These are phyloP conservation scores for Drosophila peninsularis DNA, from an alignment of 2,888 invertebrate genomes.

Conservation along the genomic window DNA sequence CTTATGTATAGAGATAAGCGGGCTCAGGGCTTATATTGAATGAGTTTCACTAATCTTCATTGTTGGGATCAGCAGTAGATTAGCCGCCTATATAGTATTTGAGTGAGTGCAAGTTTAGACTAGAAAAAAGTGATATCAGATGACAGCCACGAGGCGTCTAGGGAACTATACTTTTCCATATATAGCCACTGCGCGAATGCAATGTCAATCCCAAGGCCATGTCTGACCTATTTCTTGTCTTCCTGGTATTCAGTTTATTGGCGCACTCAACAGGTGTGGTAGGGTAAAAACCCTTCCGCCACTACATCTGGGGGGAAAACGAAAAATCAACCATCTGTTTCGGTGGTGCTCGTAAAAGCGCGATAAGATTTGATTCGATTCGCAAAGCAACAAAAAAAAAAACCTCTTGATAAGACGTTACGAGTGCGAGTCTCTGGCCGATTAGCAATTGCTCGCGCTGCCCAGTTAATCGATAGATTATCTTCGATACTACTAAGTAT, in stretches of 20 bases:
- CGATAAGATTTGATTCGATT: slow-evolving; percentile 44
- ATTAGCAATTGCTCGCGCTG: slow-evolving; percentile 30
- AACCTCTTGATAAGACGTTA: slow-evolving; percentile 26
- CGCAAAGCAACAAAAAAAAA: neutral
- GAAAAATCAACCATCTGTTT: slow-evolving; percentile 34
- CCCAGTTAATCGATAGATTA: slow-evolving; percentile 47
- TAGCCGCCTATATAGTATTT: slow-evolving; percentile 14
- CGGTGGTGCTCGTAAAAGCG: slow-evolving; percentile 31
- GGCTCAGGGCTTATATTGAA: slow-evolving; percentile 15
- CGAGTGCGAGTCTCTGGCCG: slow-evolving; percentile 14
- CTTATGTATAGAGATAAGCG: slow-evolving; percentile 21
- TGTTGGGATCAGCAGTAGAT: slow-evolving; percentile 19
- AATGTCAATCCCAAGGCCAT: slow-evolving; percentile 44
- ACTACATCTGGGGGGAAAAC: slow-evolving; percentile 32
- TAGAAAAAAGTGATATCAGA: slow-evolving; percentile 12
- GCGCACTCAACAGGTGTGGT: slow-evolving; percentile 19
- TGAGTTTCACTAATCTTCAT: slow-evolving; percentile 21
- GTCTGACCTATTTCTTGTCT: slow-evolving; percentile 2
- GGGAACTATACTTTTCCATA: no score
- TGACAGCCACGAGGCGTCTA: slow-evolving; percentile 14
- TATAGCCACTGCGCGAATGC: no score
- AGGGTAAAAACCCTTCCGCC: slow-evolving; percentile 4
- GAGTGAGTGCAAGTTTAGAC: slow-evolving; percentile 18
- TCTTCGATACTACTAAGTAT: slow-evolving; percentile 29
- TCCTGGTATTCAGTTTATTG: slow-evolving; percentile 18